These are phyloP conservation scores for Hirtodrosophila trivittata DNA, from an alignment of 2,888 invertebrate species.

Conservation along the genomic window DNA sequence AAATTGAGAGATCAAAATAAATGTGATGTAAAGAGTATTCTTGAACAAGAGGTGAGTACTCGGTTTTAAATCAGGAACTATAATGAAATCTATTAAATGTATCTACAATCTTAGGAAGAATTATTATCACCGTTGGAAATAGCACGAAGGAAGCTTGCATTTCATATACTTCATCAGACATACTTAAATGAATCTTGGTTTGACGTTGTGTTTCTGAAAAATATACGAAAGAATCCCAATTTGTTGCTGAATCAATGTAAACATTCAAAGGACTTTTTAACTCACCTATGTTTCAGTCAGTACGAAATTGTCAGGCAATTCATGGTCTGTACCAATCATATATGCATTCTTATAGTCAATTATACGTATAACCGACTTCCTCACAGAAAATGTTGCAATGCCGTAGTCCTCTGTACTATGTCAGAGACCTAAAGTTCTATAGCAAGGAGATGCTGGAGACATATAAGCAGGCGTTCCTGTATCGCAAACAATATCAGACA, in stretches of 20 bases:
- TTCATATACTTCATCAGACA: slow-evolving; percentile 75
- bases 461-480: slow-evolving; percentile 68
- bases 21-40: slow-evolving; percentile 79
- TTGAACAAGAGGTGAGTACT: slow-evolving; percentile 66
- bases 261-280: slow-evolving; percentile 61
- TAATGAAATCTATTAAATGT: no score
- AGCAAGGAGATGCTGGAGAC: slow-evolving; percentile 61
- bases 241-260: slow-evolving; percentile 70
- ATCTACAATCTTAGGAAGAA: slow-evolving; percentile 51
- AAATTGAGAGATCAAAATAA: slow-evolving; percentile 69
- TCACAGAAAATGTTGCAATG: slow-evolving; percentile 81
- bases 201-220: slow-evolving; percentile 77
- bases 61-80: no score
- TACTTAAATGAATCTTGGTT: slow-evolving; percentile 78
- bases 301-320: slow-evolving; percentile 74
- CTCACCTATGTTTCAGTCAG: no score
- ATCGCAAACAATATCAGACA: slow-evolving; percentile 79
- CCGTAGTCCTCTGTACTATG: slow-evolving; percentile 77
- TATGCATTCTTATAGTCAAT: background rate
- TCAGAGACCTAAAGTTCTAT: slow-evolving; percentile 65
- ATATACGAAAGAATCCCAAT: slow-evolving; percentile 61
- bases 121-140: slow-evolving; percentile 74
- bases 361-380: background rate
- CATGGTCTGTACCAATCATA: slow-evolving; percentile 60
- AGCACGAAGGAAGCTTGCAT: slow-evolving; percentile 71